phyloP scores from a whole-genome alignment of 2,888 invertebrate genomes.

The Daptonema setosum region DNA sequence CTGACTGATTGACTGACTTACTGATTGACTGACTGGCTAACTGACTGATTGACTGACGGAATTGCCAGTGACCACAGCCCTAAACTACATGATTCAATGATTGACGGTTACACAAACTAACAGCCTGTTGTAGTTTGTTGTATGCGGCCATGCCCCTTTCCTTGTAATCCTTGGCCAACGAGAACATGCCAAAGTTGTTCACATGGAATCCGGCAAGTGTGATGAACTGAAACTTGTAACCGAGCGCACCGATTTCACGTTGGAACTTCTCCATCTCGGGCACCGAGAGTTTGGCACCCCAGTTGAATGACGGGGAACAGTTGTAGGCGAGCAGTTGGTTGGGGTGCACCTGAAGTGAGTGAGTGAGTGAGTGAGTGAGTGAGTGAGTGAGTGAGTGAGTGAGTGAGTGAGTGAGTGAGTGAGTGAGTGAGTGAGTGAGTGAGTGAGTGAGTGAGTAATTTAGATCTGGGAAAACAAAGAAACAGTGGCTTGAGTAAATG shows the following conservation, averaged over 20 bases:
- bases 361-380: not conserved
- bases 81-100: not conserved
- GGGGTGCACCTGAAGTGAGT: slow-evolving; percentile 14
- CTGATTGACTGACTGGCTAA: too few relatives aligned
- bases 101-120: not conserved
- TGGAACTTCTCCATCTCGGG: slow-evolving; percentile 27
- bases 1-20: too few relatives aligned
- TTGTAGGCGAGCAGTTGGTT: slow-evolving; percentile 27
- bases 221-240: slow-evolving; percentile 31
- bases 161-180: slow-evolving; percentile 26
- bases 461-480: not conserved
- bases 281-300: slow-evolving; percentile 26
- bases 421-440: too few relatives aligned
- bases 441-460: too few relatives aligned
- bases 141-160: slow-evolving; percentile 26
- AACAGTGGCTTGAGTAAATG: not conserved
- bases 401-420: too few relatives aligned
- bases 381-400: too few relatives aligned
- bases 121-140: slow-evolving; percentile 26
- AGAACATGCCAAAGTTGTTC: slow-evolving; percentile 27
- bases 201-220: slow-evolving; percentile 30
- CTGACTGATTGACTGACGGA: too few relatives aligned
- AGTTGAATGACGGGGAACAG: slow-evolving; percentile 28
- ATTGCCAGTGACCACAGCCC: not conserved
- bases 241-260: slow-evolving; percentile 27